Evolutionary conservation across 2,888 invertebrate genomes (phyloP).

Genomic region (Coelopa pilipes): DNA sequence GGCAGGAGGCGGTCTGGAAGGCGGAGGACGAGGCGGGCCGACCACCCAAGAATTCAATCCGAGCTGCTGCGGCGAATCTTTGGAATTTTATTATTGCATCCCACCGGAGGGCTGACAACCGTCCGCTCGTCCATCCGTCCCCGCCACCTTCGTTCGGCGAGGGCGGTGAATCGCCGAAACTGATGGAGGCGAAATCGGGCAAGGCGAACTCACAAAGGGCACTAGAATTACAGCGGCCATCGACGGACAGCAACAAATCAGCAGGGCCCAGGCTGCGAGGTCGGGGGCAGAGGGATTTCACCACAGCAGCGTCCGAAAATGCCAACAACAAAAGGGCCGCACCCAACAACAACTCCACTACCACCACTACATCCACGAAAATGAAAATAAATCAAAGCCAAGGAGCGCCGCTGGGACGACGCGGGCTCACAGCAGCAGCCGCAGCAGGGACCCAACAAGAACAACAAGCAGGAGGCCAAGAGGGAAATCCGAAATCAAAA

Average conservation of each 20-base stretch:
- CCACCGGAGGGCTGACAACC: neutral
- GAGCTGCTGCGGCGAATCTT: constrained; percentile 30
- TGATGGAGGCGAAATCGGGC: constrained; percentile 16
- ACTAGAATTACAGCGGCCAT: neutral
- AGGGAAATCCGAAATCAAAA: constrained; percentile 17
- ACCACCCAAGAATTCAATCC: constrained; percentile 27
- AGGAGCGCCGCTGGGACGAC: constrained; percentile 20
- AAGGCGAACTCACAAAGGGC: neutral
- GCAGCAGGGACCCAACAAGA: neutral
- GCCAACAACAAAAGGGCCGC: neutral
- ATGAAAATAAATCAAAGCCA: constrained; percentile 33
- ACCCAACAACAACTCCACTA: neutral
- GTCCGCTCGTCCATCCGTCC: neutral
- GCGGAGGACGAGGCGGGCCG: neutral
- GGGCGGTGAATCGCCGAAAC: neutral
- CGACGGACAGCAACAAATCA: neutral
- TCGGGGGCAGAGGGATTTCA: too few relatives aligned
- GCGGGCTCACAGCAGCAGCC: too few relatives aligned
- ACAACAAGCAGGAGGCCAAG: constrained; percentile 4
- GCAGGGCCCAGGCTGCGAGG: neutral
- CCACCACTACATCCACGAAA: neutral
- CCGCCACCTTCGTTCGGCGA: neutral
- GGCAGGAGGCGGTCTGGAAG: too few relatives aligned
- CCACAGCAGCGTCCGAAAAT: too few relatives aligned
- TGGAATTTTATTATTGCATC: constrained; percentile 39